A percentile compares a stretch with the other conserved stretches of the same genome.
Evolutionary conservation across 2,797 vertebrate genomes (phyloP).

Genomic region (Macroramphosus scolopax): DNA sequence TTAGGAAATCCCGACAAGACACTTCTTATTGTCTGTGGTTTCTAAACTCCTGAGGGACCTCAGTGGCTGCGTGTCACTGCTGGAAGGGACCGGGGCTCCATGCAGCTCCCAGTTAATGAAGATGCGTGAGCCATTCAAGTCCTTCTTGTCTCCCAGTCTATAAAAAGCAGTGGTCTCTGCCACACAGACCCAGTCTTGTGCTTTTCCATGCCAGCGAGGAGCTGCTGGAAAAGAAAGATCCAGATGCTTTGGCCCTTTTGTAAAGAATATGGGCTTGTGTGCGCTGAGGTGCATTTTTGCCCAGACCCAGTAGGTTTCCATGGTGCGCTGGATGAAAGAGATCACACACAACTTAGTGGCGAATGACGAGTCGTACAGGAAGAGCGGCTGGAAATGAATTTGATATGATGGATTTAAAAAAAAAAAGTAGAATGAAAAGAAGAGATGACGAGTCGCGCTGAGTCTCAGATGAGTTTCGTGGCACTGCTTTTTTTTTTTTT

Average conservation of each 20-base stretch:
- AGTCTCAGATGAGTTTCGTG: conserved; percentile 54
- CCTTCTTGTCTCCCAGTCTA: conserved; percentile 78
- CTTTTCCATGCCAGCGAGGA: conserved; percentile 63
- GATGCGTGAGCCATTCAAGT: conserved; percentile 72
- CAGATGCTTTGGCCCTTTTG: conserved; percentile 80
- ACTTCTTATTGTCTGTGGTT: conserved; percentile 31
- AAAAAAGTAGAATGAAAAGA: conserved; percentile 5
- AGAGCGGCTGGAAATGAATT: conserved; percentile 63
- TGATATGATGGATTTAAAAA: conserved; percentile 59
- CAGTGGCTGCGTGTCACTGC: conserved; percentile 49
- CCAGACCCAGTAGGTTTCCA: conserved; percentile 78
- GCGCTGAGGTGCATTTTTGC: conserved; percentile 84
- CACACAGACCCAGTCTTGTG: conserved; percentile 81
- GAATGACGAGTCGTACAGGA: conserved; percentile 78
- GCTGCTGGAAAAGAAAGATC: conserved; percentile 69
- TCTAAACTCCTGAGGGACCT: conserved; percentile 45
- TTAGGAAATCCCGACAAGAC: conserved; percentile 17
- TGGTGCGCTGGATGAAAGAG: conserved; percentile 81
- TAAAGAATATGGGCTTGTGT: conserved; percentile 83
- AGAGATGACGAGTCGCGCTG: conserved; percentile 29
- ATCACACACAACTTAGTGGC: conserved; percentile 76
- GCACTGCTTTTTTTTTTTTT: conserved; percentile 62
- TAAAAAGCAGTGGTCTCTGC: conserved; percentile 79
- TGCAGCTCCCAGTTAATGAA: conserved; percentile 72
- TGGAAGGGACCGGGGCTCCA: conserved; percentile 51